Conservation (phyloP, 2,797 vertebrate species). For the Channallabes apus region DNA sequence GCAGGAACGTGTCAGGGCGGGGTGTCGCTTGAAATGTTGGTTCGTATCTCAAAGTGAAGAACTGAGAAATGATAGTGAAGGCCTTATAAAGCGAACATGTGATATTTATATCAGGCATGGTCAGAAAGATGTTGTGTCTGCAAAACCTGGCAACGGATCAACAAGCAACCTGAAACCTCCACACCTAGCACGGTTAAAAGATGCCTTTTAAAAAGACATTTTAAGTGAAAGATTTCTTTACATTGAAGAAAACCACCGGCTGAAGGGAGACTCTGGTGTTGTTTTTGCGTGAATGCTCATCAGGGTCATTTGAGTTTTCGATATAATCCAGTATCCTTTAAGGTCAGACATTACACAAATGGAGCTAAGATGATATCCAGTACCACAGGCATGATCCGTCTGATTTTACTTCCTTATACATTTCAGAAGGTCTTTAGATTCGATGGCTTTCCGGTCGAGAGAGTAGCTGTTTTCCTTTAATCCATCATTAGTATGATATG, state of each 20-base stretch:
- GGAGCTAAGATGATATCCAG: too few species aligned
- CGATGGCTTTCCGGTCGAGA: not conserved
- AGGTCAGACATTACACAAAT: not conserved
- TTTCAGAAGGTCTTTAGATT: too few species aligned
- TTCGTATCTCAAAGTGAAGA: not conserved
- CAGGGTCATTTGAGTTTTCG: not conserved
- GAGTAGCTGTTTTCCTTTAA: not conserved
- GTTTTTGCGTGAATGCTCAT: not conserved
- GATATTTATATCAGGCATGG: not conserved
- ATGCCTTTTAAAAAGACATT: not conserved
- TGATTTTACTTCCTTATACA: not conserved
- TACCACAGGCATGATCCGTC: too few species aligned
- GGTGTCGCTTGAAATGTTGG: not conserved
- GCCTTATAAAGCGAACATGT: not conserved
- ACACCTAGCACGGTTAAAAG: not conserved
- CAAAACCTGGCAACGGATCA: not conserved
- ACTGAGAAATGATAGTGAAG: not conserved
- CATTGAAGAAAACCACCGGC: not conserved
- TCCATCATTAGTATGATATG: not conserved
- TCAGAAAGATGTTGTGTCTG: not conserved
- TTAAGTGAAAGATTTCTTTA: not conserved
- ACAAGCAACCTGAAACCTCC: not conserved
- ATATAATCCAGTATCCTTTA: not conserved
- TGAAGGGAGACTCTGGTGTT: not conserved
- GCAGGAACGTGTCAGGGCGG: not conserved